Conservation (phyloP, 2,113 vertebrate species). For the Micronycteris hirsuta region DNA sequence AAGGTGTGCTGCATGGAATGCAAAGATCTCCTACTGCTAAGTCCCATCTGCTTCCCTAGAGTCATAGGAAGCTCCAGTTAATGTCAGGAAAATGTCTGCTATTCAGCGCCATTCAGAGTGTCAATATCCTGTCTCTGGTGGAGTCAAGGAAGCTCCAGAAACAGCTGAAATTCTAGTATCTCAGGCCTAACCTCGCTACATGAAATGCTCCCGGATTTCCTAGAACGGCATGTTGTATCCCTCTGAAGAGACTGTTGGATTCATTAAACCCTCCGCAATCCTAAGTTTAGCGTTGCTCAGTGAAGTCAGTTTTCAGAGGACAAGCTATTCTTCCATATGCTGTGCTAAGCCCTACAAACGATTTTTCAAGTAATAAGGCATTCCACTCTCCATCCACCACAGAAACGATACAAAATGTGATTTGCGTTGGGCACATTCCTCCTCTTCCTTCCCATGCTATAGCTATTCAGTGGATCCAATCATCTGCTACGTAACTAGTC, state of each 20-base stretch:
- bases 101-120: background rate
- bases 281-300: background rate
- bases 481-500: background rate
- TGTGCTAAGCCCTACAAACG: background rate
- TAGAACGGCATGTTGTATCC: background rate
- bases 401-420: background rate
- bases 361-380: background rate
- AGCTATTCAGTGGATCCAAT: background rate
- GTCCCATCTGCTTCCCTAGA: background rate
- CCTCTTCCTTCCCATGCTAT: background rate
- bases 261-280: background rate
- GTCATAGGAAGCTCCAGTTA: background rate
- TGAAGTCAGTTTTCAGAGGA: constrained; percentile 5
- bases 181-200: background rate
- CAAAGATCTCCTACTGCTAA: background rate
- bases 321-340: background rate
- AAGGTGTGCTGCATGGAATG: background rate
- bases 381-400: background rate
- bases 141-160: background rate
- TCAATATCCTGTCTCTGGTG: background rate
- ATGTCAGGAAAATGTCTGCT: background rate
- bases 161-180: background rate
- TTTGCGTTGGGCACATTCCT: background rate
- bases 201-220: background rate
- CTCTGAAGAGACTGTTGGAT: background rate